Evolutionary conservation across 1,140 invertebrate genomes (phyloP).

Genomic region (Propsilocerus akamusi): DNA sequence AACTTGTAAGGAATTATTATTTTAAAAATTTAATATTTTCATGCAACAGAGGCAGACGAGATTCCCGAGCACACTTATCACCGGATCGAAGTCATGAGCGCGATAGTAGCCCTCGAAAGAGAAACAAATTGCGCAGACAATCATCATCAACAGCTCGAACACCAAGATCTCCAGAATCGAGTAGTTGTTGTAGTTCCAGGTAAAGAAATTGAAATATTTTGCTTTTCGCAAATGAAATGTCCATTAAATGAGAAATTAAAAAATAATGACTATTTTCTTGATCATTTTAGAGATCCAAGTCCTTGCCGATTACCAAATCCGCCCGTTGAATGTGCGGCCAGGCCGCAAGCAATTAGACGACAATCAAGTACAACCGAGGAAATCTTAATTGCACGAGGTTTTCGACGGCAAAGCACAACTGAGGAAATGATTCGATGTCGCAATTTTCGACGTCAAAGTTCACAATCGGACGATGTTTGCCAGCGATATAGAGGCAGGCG

Average conservation of each 20-base stretch:
- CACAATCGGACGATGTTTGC: constrained; percentile 57
- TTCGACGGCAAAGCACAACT: constrained; percentile 72
- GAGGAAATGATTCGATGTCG: constrained; percentile 82
- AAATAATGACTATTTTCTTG: background rate
- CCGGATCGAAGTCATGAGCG: constrained; percentile 53
- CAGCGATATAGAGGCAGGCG: constrained; percentile 18
- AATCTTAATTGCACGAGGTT: constrained; percentile 74
- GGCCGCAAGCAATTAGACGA: constrained; percentile 47
- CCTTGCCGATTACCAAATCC: constrained; percentile 36
- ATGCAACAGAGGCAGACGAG: constrained; percentile 35
- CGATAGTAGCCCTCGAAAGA: constrained; percentile 47
- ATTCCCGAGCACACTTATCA: constrained; percentile 57
- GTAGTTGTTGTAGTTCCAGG: constrained; percentile 47
- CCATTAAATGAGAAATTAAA: background rate
- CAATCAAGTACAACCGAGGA: constrained; percentile 75
- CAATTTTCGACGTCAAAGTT: constrained; percentile 66
- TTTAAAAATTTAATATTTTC: no score
- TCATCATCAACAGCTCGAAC: constrained; percentile 50
- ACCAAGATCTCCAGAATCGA: constrained; percentile 48
- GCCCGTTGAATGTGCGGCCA: constrained; percentile 20
- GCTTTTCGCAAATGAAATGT: no score
- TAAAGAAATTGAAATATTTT: background rate
- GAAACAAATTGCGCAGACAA: constrained; percentile 50
- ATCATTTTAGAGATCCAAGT: constrained; percentile 36
- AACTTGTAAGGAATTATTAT: no score